Base-by-base conservation (phyloP, 64 coral and sea anemone genomes). In the Pachyseris speciosa region DNA sequence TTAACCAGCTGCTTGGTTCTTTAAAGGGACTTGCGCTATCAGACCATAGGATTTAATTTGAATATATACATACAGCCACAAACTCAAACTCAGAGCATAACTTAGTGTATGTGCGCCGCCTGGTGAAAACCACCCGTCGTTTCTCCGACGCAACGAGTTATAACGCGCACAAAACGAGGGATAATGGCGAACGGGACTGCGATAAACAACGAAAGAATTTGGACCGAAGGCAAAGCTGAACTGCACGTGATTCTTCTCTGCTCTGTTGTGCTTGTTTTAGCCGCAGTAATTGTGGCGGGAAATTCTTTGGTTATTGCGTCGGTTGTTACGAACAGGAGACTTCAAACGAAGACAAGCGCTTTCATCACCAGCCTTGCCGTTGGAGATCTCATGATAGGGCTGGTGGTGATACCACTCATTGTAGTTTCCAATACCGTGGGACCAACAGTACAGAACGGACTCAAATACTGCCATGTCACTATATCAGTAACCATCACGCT, bases 351-450 rank as follows among this genome's bases (percentile, higher is more conserved):
- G 51, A 99, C 94, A 45, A 95, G 94, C 57, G 86, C 91, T 34
- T 99, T 87, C 26, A 95, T 99, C 12, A 84, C 94, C 71, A 99
- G 97, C 65, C 64, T 99, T 29, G 94, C 97, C 11, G 80, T 92
- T 2, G 90, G 93, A 2, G 97, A 99, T 84, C 30, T 99, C 15
- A 65, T 95, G 64, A 99, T 99, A 3, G 78, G 94, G 8, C 60
- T 99, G 17, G 40, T 95, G 3, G 90, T 92, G 17, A 87, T 95
- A 16, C 97, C 97, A 61, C 64, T 95, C 37, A 90, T 99, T 51
- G 84, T 99, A 20, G 79, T 99, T 7, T 95, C 97, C 7, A 99
- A 99, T 37, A 58, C 90, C 3, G 25, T 86, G 13, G 97, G 90
- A 32, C 97, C 97, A 7, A 57, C 32, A 2, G 40, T 93, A 22